phyloP scores from a whole-genome alignment of 2,797 vertebrate genomes.

The Pantherophis alleghaniensis region DNA sequence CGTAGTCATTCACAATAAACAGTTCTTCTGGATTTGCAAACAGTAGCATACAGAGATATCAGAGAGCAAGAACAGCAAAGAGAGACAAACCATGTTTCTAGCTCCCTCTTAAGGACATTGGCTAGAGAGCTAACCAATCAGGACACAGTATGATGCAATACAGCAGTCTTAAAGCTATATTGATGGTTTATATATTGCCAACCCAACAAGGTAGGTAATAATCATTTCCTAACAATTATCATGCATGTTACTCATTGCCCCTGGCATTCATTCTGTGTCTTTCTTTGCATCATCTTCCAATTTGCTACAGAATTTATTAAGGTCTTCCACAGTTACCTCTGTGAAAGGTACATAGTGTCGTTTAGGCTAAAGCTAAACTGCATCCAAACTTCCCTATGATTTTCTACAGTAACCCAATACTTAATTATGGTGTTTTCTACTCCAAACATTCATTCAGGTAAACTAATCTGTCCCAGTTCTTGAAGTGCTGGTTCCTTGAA shows the following conservation, averaged over 20 bases:
- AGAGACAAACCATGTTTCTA: too few relatives aligned
- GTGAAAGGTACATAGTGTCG: not conserved
- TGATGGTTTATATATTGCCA: too few relatives aligned
- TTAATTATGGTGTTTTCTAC: not conserved
- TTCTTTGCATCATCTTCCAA: not conserved
- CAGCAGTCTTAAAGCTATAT: too few relatives aligned
- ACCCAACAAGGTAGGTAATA: too few relatives aligned
- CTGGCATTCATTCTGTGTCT: not conserved
- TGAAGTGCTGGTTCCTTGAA: constrained; percentile 13
- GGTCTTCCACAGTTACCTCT: not conserved
- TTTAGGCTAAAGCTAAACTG: not conserved
- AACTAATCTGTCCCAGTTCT: not conserved
- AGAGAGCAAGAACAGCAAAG: too few relatives aligned
- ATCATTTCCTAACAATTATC: not conserved
- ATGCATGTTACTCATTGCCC: not conserved
- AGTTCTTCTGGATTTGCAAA: too few relatives aligned
- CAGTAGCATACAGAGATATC: too few relatives aligned
- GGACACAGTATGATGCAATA: too few relatives aligned
- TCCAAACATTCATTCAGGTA: constrained; percentile 1
- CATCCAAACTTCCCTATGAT: not conserved
- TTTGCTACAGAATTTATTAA: not conserved
- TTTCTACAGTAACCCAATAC: not conserved
- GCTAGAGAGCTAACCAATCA: too few relatives aligned
- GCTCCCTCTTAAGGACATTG: too few relatives aligned
- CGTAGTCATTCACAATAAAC: too few relatives aligned